Evolutionary conservation across 2,797 vertebrate genomes (phyloP), one percentile per base, ranked within the genome.

Genomic region (Sparus aurata): DNA sequence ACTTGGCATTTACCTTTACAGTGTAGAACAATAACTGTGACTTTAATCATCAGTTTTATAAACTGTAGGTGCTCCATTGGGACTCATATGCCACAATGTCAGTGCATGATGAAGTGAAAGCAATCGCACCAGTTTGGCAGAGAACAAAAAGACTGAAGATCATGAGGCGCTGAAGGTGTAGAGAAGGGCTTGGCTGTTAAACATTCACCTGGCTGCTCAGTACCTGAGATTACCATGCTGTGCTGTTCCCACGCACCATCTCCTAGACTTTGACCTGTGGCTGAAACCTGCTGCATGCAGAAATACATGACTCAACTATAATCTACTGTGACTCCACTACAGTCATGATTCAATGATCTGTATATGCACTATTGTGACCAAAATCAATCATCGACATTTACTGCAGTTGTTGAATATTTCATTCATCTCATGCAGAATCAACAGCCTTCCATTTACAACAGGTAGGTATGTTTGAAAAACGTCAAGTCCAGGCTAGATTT

Each of bases 1-100:
- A 12, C 9, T 4, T 9, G 13, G 58, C 13, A 62, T 75, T 76
- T 69, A 87, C 89, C 89, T 74, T 53, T 18, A 15, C 47, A 83
- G 49, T 61, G 22, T 50, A 89, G 47, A 61, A 80, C 23, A 23
- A 84, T 12, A 22, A 79, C 50, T 25, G 73, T 13, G 52, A 81
- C 22, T 23, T 55, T 25, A 6, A 85, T 25, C 8, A 70, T 1
- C 0, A 22, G 17, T 11, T 27, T 30, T 2, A 71, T 2, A 18
- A 41, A 22, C 30, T 20, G 18, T 0, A 41, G 72, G 9, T 4
- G 57, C 50, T 85, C 64, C 85, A 88, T 88, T 25, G 8, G 67
- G 27, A 30, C 13, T 60, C 61, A 67, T 25, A 3, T 17, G 30
- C 46, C 47, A 10, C 10, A 3, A 7, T 50, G 6, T 73, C 27